A percentile compares a stretch with the other conserved stretches of the same genome.
phyloP scores from a whole-genome alignment of 1,140 invertebrate genomes.

The Drosophila bifasciata region DNA sequence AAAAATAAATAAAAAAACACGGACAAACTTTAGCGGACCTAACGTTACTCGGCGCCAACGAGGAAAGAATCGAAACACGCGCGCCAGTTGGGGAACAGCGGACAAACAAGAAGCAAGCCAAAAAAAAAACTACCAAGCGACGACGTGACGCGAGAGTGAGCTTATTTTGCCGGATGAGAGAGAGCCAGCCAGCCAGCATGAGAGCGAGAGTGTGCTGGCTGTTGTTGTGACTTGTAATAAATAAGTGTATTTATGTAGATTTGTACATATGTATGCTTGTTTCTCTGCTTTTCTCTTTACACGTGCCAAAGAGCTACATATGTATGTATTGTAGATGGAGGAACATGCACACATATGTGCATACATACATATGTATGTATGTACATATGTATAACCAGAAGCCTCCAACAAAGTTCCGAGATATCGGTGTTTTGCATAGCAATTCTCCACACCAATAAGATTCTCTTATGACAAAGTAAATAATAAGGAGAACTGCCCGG shows the following conservation, averaged over 20 bases:
- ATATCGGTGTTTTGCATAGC: conserved; percentile 4
- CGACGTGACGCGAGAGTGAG: conserved; percentile 23
- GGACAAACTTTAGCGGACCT: conserved; percentile 71
- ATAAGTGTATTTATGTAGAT: conserved; percentile 8
- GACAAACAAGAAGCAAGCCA: conserved; percentile 40
- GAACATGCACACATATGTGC: not conserved
- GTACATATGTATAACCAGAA: conserved; percentile 6
- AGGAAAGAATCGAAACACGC: conserved; percentile 80
- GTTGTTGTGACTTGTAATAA: conserved; percentile 48
- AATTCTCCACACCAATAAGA: conserved; percentile 9
- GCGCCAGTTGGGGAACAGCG: conserved; percentile 47
- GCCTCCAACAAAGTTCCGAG: too few species aligned
- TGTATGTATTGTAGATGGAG: not conserved
- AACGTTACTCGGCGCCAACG: conserved; percentile 76
- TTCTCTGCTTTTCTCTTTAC: conserved; percentile 15
- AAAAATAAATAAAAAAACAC: conserved; percentile 76
- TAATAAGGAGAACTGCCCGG: conserved; percentile 18
- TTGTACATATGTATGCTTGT: conserved; percentile 1
- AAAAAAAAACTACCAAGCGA: conserved; percentile 61
- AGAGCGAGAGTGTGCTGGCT: conserved; percentile 21
- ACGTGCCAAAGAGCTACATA: conserved; percentile 36
- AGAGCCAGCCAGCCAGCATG: conserved; percentile 10
- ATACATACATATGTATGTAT: not conserved
- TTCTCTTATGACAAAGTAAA: conserved; percentile 22
- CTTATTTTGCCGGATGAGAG: conserved; percentile 13